These are phyloP conservation scores for Glomeris marginata DNA, from an alignment of 2,888 invertebrate species.

Conservation along the genomic window DNA sequence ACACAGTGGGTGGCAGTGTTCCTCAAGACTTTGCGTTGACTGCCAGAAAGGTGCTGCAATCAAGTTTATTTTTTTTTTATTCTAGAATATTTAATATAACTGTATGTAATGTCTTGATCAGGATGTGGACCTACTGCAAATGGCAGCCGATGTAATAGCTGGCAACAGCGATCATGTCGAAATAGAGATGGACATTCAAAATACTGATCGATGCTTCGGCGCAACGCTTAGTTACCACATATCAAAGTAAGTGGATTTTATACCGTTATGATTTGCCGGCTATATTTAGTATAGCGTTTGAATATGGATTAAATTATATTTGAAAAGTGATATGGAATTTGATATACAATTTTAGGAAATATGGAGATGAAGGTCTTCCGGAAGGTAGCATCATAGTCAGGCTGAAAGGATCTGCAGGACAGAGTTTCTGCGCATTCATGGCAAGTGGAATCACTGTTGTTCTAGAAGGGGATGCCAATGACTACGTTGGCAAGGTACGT, in stretches of 20 bases:
- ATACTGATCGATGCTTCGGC: constrained; percentile 84
- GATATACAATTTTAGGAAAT: constrained; percentile 45
- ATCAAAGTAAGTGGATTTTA: constrained; percentile 72
- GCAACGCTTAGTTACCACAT: constrained; percentile 89
- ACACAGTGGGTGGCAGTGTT: constrained; percentile 77
- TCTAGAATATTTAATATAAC: not conserved
- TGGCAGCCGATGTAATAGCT: constrained; percentile 54
- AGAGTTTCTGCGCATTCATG: constrained; percentile 97
- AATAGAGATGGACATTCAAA: constrained; percentile 65
- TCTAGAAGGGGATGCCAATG: constrained; percentile 93
- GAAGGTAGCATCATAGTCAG: constrained; percentile 63
- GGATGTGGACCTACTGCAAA: constrained; percentile 60
- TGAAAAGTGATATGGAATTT: constrained; percentile 15
- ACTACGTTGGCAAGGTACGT: constrained; percentile 77
- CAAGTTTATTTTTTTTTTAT: not conserved
- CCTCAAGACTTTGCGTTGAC: constrained; percentile 43
- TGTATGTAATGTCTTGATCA: constrained; percentile 1
- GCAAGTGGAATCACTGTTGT: constrained; percentile 76
- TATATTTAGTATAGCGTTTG: too few species aligned
- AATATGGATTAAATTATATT: too few species aligned
- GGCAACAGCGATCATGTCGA: constrained; percentile 51
- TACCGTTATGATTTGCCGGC: too few species aligned
- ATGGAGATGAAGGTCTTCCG: constrained; percentile 72
- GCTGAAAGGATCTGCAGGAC: constrained; percentile 86
- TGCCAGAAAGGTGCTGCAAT: constrained; percentile 24